Evolutionary conservation across 2,797 vertebrate species (phyloP).

Genomic region (Chelmon rostratus): DNA sequence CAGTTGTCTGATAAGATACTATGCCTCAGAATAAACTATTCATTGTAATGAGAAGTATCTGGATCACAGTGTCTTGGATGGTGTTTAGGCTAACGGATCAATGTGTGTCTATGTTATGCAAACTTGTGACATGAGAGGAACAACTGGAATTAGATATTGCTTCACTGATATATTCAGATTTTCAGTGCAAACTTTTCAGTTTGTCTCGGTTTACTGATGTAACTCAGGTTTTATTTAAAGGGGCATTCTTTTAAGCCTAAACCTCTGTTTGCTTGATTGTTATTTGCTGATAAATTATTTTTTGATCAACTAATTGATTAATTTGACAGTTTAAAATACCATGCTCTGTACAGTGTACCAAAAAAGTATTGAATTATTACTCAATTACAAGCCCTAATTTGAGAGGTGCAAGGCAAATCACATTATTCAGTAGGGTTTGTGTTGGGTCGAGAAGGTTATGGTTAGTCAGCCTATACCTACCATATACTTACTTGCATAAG

Average conservation of each 20-base stretch:
- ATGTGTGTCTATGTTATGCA: conserved; percentile 1
- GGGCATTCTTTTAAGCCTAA: not conserved
- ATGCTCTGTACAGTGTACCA: not conserved
- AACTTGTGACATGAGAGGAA: conserved; percentile 7
- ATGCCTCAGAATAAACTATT: conserved; percentile 8
- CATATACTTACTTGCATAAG: not conserved
- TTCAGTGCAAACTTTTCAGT: not conserved
- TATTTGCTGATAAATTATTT: not conserved
- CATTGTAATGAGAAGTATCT: conserved; percentile 22
- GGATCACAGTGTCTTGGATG: conserved; percentile 12
- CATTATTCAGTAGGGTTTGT: not conserved
- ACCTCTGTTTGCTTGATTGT: not conserved
- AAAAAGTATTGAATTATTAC: not conserved
- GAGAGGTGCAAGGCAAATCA: not conserved
- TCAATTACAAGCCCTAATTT: not conserved
- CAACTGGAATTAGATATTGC: conserved; percentile 4
- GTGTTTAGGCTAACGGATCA: conserved; percentile 19
- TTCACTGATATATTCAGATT: conserved; percentile 14
- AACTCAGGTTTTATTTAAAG: not conserved
- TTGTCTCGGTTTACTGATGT: too few relatives aligned
- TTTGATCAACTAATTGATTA: not conserved
- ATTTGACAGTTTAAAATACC: not conserved
- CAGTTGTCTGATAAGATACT: conserved; percentile 16
- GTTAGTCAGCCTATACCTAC: not conserved
- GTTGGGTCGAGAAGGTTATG: not conserved